Evolutionary conservation across 2,113 vertebrate genomes (phyloP), one percentile per base, ranked within the genome.

Genomic region (Chiloscyllium plagiosum): DNA sequence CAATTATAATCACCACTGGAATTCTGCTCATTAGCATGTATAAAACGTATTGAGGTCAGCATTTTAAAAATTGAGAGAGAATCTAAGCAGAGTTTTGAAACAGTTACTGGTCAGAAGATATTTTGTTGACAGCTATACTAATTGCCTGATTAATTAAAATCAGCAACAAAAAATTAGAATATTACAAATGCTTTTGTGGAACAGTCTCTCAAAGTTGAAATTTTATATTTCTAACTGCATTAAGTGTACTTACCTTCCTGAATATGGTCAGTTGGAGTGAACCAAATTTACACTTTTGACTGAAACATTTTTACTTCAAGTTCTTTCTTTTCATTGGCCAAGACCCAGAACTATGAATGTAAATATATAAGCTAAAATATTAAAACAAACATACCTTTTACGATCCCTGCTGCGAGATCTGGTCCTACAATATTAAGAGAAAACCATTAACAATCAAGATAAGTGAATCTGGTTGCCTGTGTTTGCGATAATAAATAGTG

Each of bases 381-480:
- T 20, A 93, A 95, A 47, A 69, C 8, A 94, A 95, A 96, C 96
- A 20, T 97, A 98, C 98, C 98, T 98, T 98, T 98, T 98, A 86
- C 97, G 96, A 97, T 98, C 98, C 97, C 98, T 98, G 97, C 98
- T 98, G 96, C 98, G 98, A 97, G 98, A 98, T 96, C 97, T 97
- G 96, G 98, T 98, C 96, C 98, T 98, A 70, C 96, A 69, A 96
- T 97, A 97, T 65, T 96, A 97, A 97, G 66, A 26, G 13, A 95
- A 95, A 24, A 72, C 2, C 65, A 65, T 92, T 42, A 93, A 56
- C 33, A 68, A 4, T 22, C 56, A 61, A 42, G 37, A 86, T 42
- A 86, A 17, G 15, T 86, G 83, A 87, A 87, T 4, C 47, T 56
- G 22, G 8, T 52, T 86, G 83, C 15, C 80, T 86, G 22, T 6